These are phyloP conservation scores for Sebastes trivittatus DNA, from an alignment of 2,797 vertebrate species.

Conservation along the genomic window DNA sequence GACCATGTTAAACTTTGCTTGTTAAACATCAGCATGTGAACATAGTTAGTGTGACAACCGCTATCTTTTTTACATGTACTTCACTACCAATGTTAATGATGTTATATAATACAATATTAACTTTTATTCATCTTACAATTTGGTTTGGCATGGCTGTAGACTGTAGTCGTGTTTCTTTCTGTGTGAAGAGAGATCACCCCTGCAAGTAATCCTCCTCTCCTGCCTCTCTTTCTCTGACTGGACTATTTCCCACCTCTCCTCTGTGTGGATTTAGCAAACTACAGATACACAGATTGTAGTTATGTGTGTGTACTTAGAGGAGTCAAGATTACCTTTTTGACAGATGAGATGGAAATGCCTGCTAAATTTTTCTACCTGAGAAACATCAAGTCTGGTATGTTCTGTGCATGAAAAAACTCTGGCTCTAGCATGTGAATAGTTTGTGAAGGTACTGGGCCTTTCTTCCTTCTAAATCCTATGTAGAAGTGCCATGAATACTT, in stretches of 20 bases:
- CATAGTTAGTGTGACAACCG: background rate
- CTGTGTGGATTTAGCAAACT: slow-evolving; percentile 6
- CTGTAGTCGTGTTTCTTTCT: background rate
- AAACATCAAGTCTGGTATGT: slow-evolving; percentile 9
- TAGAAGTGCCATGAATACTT: slow-evolving; percentile 43
- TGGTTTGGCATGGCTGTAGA: background rate
- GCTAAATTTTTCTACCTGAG: slow-evolving; percentile 8
- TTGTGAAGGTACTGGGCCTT: slow-evolving; percentile 20
- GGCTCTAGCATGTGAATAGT: slow-evolving; percentile 1
- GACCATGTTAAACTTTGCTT: background rate
- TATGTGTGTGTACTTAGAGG: background rate
- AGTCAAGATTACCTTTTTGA: slow-evolving; percentile 25
- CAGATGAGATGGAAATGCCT: slow-evolving; percentile 37
- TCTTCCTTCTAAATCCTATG: background rate
- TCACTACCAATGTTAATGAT: background rate
- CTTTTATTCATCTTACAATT: too few species aligned
- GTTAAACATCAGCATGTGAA: background rate
- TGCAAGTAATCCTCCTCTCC: slow-evolving; percentile 26
- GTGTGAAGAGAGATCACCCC: slow-evolving; percentile 9
- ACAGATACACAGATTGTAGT: background rate
- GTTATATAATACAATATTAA: too few species aligned
- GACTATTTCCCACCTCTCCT: background rate
- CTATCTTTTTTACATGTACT: background rate
- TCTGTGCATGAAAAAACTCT: slow-evolving; percentile 8
- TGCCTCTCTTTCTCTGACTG: background rate